Percentiles rank a stretch among this genome's conserved stretches.
Evolutionary conservation across 2,113 vertebrate species (phyloP).

Genomic region (Ailuropoda melanoleuca): DNA sequence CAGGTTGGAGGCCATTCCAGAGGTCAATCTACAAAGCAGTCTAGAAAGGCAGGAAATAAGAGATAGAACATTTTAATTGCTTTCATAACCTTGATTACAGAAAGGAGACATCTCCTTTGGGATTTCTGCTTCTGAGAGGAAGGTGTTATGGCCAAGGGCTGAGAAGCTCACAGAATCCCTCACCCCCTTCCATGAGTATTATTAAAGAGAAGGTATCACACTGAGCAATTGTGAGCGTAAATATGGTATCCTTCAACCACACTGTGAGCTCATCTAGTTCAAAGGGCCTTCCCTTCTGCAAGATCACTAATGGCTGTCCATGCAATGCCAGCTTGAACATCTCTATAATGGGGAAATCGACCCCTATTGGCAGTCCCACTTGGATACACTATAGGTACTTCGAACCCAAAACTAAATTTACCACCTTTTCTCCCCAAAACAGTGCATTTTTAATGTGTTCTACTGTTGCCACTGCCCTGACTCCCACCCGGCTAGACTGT

Average conservation of each 20-base stretch:
- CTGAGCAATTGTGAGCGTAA: neutral
- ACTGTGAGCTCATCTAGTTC: neutral
- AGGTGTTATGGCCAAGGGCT: neutral
- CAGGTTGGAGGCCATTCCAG: constrained; percentile 27
- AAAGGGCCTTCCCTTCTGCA: neutral
- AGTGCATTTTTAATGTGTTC: neutral
- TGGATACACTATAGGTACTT: neutral
- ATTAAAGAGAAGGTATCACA: neutral
- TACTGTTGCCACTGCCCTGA: neutral
- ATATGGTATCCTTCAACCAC: neutral
- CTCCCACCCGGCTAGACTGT: too few relatives aligned
- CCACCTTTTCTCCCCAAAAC: neutral
- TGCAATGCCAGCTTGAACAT: neutral
- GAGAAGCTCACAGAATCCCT: neutral
- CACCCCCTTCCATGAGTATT: neutral
- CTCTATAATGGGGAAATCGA: neutral
- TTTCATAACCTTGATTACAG: constrained; percentile 1
- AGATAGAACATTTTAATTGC: constrained; percentile 1
- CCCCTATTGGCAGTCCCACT: neutral
- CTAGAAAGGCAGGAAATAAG: constrained; percentile 7
- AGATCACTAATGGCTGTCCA: neutral
- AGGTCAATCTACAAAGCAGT: neutral
- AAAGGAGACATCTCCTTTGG: constrained; percentile 1
- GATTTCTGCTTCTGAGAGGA: constrained; percentile 30
- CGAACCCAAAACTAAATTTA: neutral